Evolutionary conservation across 2,888 invertebrate genomes (phyloP).

Genomic region (Cheilosia vulpina): DNA sequence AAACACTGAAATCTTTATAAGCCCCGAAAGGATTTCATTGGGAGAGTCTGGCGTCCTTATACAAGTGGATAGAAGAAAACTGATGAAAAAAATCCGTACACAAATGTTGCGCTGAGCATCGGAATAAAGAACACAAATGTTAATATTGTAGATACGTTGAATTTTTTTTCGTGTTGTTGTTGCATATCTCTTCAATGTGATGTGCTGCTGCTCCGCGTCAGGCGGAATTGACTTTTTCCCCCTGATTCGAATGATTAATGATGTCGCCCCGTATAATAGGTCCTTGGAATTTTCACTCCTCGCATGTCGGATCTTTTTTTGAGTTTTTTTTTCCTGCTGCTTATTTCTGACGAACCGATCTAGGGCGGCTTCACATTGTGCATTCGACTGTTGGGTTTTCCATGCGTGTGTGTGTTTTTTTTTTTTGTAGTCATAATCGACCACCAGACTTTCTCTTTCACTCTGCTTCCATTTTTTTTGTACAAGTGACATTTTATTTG

Average conservation of each 20-base stretch:
- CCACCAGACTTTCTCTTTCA: not conserved
- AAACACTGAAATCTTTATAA: slow-evolving; percentile 54
- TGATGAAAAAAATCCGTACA: slow-evolving; percentile 47
- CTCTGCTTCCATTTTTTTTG: not conserved
- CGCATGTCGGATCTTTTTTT: slow-evolving; percentile 60
- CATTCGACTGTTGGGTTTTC: slow-evolving; percentile 45
- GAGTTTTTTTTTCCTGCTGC: slow-evolving; percentile 29
- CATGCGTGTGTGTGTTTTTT: slow-evolving; percentile 9
- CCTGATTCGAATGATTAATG: slow-evolving; percentile 74
- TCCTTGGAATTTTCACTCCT: slow-evolving; percentile 67
- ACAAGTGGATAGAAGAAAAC: slow-evolving; percentile 29
- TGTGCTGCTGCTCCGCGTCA: slow-evolving; percentile 70
- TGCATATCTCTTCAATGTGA: slow-evolving; percentile 63
- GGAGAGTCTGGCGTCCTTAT: slow-evolving; percentile 46
- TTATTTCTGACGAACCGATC: slow-evolving; percentile 50
- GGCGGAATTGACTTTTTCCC: slow-evolving; percentile 74
- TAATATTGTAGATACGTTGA: slow-evolving; percentile 46
- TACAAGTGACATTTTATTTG: slow-evolving; percentile 10
- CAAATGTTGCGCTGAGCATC: slow-evolving; percentile 59
- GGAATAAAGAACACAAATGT: slow-evolving; percentile 59
- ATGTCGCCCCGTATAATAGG: slow-evolving; percentile 69
- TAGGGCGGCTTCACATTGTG: slow-evolving; percentile 44
- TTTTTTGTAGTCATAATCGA: slow-evolving; percentile 1
- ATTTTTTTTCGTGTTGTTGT: slow-evolving; percentile 11
- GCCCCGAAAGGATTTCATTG: slow-evolving; percentile 67